Evolutionary conservation across 2,888 invertebrate species (phyloP).

Genomic region (Hesperia comma): DNA sequence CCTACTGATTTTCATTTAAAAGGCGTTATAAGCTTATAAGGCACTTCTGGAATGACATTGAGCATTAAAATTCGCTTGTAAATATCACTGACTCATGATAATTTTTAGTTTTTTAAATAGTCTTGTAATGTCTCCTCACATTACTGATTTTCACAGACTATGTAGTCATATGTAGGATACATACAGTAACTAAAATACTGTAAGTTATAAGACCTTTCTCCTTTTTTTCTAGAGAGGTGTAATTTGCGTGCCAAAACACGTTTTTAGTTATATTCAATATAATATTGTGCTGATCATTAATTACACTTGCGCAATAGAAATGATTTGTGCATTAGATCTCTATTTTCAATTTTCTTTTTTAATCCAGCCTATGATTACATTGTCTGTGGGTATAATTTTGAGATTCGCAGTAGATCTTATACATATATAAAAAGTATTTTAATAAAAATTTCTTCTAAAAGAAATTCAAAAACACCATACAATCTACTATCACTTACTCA

Average conservation of each 20-base stretch:
- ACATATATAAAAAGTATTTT: conserved; percentile 41
- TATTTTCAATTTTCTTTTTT: conserved; percentile 22
- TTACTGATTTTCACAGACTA: conserved; percentile 14
- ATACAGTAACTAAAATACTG: not conserved
- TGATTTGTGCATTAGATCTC: not conserved
- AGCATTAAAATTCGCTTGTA: conserved; percentile 53
- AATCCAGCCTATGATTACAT: conserved; percentile 53
- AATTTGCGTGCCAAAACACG: no score
- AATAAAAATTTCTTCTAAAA: conserved; percentile 43
- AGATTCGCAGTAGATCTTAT: conserved; percentile 56
- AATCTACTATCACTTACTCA: conserved; percentile 65
- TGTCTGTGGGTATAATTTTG: conserved; percentile 51
- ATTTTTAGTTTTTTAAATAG: conserved; percentile 3
- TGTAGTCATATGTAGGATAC: conserved; percentile 18
- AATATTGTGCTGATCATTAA: not conserved
- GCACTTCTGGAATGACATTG: conserved; percentile 79
- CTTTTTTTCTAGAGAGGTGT: no score
- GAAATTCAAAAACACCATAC: conserved; percentile 50
- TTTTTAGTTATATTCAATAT: not conserved
- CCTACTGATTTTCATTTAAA: conserved; percentile 46
- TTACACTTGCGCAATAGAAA: not conserved
- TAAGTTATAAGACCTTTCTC: no score
- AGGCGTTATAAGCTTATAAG: conserved; percentile 60
- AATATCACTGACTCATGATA: conserved; percentile 35
- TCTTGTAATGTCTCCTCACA: conserved; percentile 4